Conservation (phyloP, 2,888 invertebrate species). For the Morpho deidamia region DNA sequence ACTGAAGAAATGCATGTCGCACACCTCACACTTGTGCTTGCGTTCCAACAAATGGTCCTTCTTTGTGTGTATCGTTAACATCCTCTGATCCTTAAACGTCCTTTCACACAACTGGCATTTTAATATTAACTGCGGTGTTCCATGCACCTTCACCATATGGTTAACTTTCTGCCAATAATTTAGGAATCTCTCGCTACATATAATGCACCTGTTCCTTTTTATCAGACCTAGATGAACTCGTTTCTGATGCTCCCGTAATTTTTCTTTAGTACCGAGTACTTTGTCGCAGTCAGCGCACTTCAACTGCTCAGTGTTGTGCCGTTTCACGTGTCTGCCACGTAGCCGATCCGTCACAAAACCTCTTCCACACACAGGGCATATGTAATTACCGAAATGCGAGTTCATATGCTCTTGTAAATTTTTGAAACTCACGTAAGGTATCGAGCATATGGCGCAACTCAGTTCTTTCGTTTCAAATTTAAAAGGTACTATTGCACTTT, state of each 20-base stretch:
- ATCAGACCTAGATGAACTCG: slow-evolving; percentile 30
- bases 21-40: slow-evolving; percentile 57
- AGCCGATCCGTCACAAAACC: slow-evolving; percentile 41
- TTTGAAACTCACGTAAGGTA: slow-evolving; percentile 43
- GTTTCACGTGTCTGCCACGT: slow-evolving; percentile 33
- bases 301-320: slow-evolving; percentile 41
- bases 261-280: slow-evolving; percentile 33
- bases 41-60: slow-evolving; percentile 58
- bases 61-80: slow-evolving; percentile 42
- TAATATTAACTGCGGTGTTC: slow-evolving; percentile 35
- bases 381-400: slow-evolving; percentile 45
- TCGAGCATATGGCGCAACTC: slow-evolving; percentile 41
- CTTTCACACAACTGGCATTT: slow-evolving; percentile 50
- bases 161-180: slow-evolving; percentile 47
- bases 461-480: slow-evolving; percentile 46
- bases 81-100: slow-evolving; percentile 42
- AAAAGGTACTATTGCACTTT: slow-evolving; percentile 51
- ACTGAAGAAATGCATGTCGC: slow-evolving; percentile 52
- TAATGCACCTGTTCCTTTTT: slow-evolving; percentile 40
- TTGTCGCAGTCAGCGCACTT: slow-evolving; percentile 47
- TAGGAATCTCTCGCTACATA: slow-evolving; percentile 40
- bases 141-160: slow-evolving; percentile 49
- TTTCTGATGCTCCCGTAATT: slow-evolving; percentile 29
- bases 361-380: slow-evolving; percentile 43
- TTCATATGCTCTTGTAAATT: slow-evolving; percentile 55